Conservation (phyloP, 2,113 vertebrate genomes). For the Ictidomys tridecemlineatus region DNA sequence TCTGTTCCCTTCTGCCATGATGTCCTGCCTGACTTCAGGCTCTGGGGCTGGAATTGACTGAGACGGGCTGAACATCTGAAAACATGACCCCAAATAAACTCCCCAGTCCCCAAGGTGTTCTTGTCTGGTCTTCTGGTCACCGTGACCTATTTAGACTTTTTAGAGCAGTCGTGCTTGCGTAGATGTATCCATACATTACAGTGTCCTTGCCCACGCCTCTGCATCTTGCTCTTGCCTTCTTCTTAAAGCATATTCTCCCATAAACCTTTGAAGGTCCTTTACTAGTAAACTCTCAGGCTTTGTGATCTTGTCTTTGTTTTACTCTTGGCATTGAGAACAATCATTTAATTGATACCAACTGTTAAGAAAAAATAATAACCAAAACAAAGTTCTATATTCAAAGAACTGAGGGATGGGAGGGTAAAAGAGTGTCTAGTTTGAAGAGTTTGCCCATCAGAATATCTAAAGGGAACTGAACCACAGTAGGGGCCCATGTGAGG, state of each 20-base stretch:
- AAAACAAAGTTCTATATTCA: too few species aligned
- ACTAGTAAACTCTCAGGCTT: background rate
- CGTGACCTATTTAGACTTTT: too few species aligned
- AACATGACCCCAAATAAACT: too few species aligned
- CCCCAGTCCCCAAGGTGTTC: too few species aligned
- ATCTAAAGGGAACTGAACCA: background rate
- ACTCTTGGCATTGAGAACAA: background rate
- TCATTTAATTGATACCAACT: background rate
- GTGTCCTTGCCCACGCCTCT: background rate
- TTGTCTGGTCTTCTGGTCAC: too few species aligned
- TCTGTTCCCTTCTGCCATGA: too few species aligned
- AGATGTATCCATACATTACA: background rate
- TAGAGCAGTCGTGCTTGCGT: background rate
- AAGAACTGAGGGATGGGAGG: background rate
- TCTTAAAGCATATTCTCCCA: background rate
- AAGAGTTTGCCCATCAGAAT: background rate
- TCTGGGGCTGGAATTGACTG: too few species aligned
- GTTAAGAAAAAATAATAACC: too few species aligned
- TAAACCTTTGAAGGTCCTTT: background rate
- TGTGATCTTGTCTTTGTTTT: background rate
- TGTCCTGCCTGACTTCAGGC: too few species aligned
- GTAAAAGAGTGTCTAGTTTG: background rate
- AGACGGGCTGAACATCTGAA: too few species aligned
- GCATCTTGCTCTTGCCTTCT: background rate
- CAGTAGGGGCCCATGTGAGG: background rate